Evolutionary conservation across 2,797 vertebrate species (phyloP).

Genomic region (Falco peregrinus): DNA sequence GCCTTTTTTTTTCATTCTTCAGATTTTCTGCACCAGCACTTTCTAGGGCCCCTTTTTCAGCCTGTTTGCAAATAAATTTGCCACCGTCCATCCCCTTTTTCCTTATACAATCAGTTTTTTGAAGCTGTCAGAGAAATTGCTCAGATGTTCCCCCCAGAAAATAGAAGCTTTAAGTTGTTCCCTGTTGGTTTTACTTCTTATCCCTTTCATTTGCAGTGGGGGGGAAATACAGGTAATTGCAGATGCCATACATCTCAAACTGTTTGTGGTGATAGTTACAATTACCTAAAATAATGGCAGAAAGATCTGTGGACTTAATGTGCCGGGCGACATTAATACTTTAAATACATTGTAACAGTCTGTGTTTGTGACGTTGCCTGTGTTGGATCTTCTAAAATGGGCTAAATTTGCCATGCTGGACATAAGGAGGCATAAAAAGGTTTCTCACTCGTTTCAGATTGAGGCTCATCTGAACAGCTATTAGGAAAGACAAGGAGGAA

Average conservation of each 20-base stretch:
- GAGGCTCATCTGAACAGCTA: not conserved
- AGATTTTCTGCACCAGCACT: not conserved
- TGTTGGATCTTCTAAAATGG: slow-evolving; percentile 5
- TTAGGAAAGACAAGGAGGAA: not conserved
- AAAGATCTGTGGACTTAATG: slow-evolving; percentile 36
- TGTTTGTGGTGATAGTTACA: slow-evolving; percentile 37
- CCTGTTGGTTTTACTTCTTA: slow-evolving; percentile 5
- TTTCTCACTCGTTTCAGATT: not conserved
- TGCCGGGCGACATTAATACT: not conserved
- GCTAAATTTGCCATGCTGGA: not conserved
- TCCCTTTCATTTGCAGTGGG: slow-evolving; percentile 24
- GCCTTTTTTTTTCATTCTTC: not conserved
- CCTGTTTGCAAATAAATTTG: slow-evolving; percentile 32
- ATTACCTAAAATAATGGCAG: slow-evolving; percentile 57
- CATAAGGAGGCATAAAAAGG: not conserved
- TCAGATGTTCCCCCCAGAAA: not conserved
- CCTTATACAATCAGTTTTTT: not conserved
- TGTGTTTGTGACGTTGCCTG: not conserved
- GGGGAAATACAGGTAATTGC: slow-evolving; percentile 23
- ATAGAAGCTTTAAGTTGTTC: slow-evolving; percentile 16
- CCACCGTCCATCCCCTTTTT: not conserved
- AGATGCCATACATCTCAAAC: slow-evolving; percentile 29
- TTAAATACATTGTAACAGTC: not conserved
- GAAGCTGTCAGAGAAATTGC: not conserved
- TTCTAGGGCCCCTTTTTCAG: not conserved